Base-by-base conservation (phyloP, 2,113 vertebrate species). In the Ursus arctos region DNA sequence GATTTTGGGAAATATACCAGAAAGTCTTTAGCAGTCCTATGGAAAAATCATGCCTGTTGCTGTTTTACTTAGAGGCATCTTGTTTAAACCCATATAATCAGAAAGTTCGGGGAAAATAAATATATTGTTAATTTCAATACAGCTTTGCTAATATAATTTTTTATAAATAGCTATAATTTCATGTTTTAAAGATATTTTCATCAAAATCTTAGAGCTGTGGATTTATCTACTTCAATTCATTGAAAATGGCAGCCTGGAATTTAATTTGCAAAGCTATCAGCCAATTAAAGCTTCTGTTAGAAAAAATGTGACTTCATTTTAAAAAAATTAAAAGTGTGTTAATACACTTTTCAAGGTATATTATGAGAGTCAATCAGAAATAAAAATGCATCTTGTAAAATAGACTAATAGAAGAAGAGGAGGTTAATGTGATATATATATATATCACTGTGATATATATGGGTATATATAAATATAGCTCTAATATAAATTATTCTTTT, bases 71-170 rank as follows among this genome's bases (percentile, higher is more conserved):
- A 90, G 49, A 79, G 55, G 12, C 7, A 59, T 51, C 16, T 89
- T 67, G n/a, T 72, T 95, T 63, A 87, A 93, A 33, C 7, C 22
- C 80, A 89, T 28, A 49, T 59, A 76, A 51, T 33, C 33, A 88
- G 55, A 92, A 89, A 63, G 7, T 26, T 59, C 80, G 53, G 28
- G 43, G 65, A 28, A 92, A 93, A 89, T 85, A 93, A 88, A 92
- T 49, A n/a, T 16, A 69, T 53, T 83, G 7, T 89, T 80, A 80
- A 63, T 59, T 79, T 81, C 79, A 86, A 36, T 61, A 67, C 1
- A 71, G 47, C 51, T 82, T 88, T 55, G 31, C 19, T 83, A 36
- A 79, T 49, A 26, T 69, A 83, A 65, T 31, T 83, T 97, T 91
- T 79, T 0, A 79, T 47, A 94, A 85, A 95, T 79, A 84, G 6